Conservation (phyloP, 2,113 vertebrate genomes). For the Uropsilus gracilis region DNA sequence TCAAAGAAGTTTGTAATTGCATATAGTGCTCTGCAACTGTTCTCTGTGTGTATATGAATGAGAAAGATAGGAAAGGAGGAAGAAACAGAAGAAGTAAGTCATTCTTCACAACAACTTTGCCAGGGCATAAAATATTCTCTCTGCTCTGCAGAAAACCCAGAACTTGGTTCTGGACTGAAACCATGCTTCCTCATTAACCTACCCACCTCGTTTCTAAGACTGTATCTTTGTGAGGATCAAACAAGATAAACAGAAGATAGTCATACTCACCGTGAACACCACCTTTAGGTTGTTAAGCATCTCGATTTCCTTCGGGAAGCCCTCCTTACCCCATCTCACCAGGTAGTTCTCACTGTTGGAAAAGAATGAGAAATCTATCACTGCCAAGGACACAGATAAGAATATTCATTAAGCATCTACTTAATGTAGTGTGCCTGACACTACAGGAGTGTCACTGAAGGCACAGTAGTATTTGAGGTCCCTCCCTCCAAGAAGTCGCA, state of each 20-base stretch:
- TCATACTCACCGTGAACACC: conserved; percentile 96
- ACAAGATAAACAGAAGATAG: background rate
- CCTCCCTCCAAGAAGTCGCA: background rate
- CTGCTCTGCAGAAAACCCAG: background rate
- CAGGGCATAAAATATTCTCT: background rate
- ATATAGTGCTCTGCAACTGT: rapidly evolving
- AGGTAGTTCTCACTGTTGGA: conserved; percentile 95
- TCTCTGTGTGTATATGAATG: background rate
- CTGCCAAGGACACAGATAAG: too few species aligned
- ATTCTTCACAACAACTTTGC: background rate
- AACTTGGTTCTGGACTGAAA: background rate
- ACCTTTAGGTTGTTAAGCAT: conserved; percentile 99
- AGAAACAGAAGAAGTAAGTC: background rate
- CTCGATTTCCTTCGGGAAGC: conserved; percentile 97
- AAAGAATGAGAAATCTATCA: conserved; percentile 30
- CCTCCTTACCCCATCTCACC: conserved; percentile 95
- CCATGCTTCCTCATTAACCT: background rate
- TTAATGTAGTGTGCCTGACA: background rate
- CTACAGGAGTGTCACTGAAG: background rate
- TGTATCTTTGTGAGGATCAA: rapidly evolving
- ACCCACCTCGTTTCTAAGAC: background rate
- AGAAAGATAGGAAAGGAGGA: background rate
- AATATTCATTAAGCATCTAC: background rate
- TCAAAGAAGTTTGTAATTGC: background rate
- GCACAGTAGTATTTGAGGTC: rapidly evolving